Base-by-base conservation (phyloP, 2,113 vertebrate genomes). In the Cheirogaleus medius region DNA sequence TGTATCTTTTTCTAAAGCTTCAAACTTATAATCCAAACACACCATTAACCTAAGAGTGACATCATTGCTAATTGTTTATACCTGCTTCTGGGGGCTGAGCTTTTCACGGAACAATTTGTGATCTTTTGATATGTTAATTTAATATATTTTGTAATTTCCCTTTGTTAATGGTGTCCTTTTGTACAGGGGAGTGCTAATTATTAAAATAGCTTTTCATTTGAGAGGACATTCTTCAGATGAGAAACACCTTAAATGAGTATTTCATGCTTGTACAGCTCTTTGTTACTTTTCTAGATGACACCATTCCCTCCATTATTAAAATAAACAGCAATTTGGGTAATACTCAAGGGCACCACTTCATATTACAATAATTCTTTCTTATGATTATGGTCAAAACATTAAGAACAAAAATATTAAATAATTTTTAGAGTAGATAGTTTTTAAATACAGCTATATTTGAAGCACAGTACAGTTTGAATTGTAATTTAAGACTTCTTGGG, bases 1-100 rank as follows among this genome's bases (percentile, higher is more conserved):
- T 32, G 18, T 47, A 82, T 42, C 23, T 52, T 49, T 87, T 52
- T 83, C 15, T 74, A 66, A 83, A 94, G n/a, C 27, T 27, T 86
- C 17, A 86, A 87, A 68, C 39, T 74, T 86, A 49, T 64, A 96
- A 83, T 91, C n/a, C 78, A 96, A 91, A 93, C 9, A 95, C 6
- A 64, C 15, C 85, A 88, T 93, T 97, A 95, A 97, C 71, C 42
- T 56, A 58, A 34, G 34, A 25, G 29, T 86, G 91, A 95, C 77
- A 63, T 88, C 64, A 88, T 8, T 86, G 71, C 17, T 94, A 96
- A 97, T 94, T 96, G 44, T 97, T 95, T 85, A 66, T 82, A 71
- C 15, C 34, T 82, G 60, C n/a, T 27, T 74, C 47, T 42, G 88
- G 8, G 64, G 42, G 18, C 17, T 90, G 34, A 58, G 71, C 21